Evolutionary conservation across 30 jellyfish, hydroid and myxozoan genomes (phyloP), one percentile per base, ranked within the genome.

Genomic region (Chironex yamaguchii): DNA sequence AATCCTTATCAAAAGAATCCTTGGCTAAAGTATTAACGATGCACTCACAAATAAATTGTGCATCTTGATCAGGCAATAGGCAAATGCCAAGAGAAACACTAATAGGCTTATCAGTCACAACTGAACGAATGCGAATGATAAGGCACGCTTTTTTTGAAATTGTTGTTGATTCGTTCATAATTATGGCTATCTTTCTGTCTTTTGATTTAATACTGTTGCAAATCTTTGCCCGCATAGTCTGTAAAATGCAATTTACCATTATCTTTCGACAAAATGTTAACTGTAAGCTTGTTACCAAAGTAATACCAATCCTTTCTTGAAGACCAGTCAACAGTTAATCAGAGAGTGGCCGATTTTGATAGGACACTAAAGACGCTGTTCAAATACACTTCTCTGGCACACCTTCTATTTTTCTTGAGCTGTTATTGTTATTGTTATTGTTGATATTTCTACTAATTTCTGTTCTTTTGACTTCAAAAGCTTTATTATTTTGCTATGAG

Each of bases 61-160:
- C 58, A 21, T 64, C 77, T 64, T 4, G 77, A 50, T 0, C 77
- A n/a, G 77, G 77, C 63, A 64, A 50, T 21, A 25, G 50, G 62
- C 77, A 64, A 31, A 64, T 64, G 62, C 30, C 77, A 64, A 64
- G 77, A 64, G 0, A 64, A n/a, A n/a, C n/a, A 42, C n/a, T 69
- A 29, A 36, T 0, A 9, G 85, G 85, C 85, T 71, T 71, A 34
- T 71, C 62, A 71, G 71, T 2, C 85, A 71, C 85, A 71, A 71
- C 85, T 21, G 85, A 71, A 71, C 85, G 72, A 32, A 71, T 71
- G 76, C 49, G 49, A 71, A 13, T 71, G 1, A 71, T 36, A 4
- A 71, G 71, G 36, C 85, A 71, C 49, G 76, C 33, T 21, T 71
- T 24, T 71, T 71, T 35, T 35, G 34, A 2, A 53, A 53, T 53